Evolutionary conservation across 2,888 invertebrate species (phyloP), one percentile per base, ranked within the genome.

Genomic region (Drosophila algonquin): DNA sequence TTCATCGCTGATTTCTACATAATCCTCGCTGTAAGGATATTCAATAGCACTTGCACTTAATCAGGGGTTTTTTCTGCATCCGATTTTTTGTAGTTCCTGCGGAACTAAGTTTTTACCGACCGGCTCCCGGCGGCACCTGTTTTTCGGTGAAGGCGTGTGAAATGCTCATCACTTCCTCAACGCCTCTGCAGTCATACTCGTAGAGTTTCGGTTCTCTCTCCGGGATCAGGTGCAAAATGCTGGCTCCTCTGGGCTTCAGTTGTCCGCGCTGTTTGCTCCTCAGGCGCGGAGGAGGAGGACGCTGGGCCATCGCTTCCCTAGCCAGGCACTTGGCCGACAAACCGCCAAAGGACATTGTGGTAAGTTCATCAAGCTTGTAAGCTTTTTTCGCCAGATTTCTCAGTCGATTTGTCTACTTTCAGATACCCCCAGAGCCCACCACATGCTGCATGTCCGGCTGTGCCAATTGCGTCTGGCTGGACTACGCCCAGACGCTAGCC

Each of bases 391-490:
- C 16, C 30, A 14, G 1, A 21, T 54, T 45, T 12, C 24, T 10
- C 3, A 10, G 32, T 0, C 5, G 30, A 5, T 45, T 14, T 16
- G n/a, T 7, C 0, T 0, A 16, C 3, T 50, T 7, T 5, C 48
- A 92, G 92, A 72, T 92, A 16, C 92, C 92, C 18, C 90, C 91
- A 6, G 92, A 92, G 64, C 98, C 98, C 0, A 96, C 96, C 3
- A 95, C 94, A 30, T 98, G 98, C 91, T 98, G 98, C 89, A 96
- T 96, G 94, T 96, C 97, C 0, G 98, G 98, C 0, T 98, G 98
- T 93, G 93, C 96, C 0, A 98, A 98, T 92, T 98, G 98, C 91
- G 98, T 98, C 6, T 98, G 97, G 96, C 95, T 98, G 58, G 94
- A 95, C 16, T 98, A 98, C 93, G 98, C 97, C 0, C 96, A 97